Percentiles rank a stretch among this genome's conserved stretches.
Conservation (phyloP, 2,888 invertebrate species). For the Strigamia maritima region DNA sequence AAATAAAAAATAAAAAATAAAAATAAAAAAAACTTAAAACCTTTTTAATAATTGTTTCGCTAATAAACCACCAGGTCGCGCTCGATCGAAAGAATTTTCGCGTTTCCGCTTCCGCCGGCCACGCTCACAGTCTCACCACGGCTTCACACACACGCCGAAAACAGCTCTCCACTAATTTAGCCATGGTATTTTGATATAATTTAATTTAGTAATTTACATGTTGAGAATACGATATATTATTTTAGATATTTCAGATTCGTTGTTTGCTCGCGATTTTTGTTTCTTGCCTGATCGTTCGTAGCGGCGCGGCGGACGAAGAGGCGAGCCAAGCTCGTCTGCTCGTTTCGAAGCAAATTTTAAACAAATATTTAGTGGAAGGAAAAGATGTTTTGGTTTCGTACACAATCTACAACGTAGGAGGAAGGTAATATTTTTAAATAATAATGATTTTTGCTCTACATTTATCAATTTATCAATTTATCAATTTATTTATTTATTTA, state of each 20-base stretch:
- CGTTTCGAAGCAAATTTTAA: constrained; percentile 89
- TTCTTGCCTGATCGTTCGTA: constrained; percentile 2
- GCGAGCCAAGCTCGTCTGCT: constrained; percentile 71
- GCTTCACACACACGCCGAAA: neutral
- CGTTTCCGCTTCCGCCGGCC: constrained; percentile 20
- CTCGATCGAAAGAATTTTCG: neutral
- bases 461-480: too few relatives aligned
- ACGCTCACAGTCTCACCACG: too few relatives aligned
- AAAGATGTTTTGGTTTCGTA: constrained; percentile 95
- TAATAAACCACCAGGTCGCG: neutral
- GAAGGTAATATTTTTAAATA: constrained; percentile 54
- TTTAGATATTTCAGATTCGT: neutral
- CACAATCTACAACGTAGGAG: constrained; percentile 88
- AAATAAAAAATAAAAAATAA: too few relatives aligned
- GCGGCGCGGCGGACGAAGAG: constrained; percentile 62
- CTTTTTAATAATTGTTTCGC: neutral
- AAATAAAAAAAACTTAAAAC: too few relatives aligned
- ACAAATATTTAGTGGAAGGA: constrained; percentile 92
- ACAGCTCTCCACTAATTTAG: neutral
- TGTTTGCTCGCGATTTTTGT: neutral
- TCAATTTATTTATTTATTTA: too few relatives aligned
- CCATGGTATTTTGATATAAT: neutral
- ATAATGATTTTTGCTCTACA: too few relatives aligned
- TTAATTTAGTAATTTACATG: neutral
- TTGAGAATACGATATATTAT: neutral